A percentile compares a stretch with the other conserved stretches of the same genome.
These are phyloP conservation scores for Drosophila kikkawai DNA, from an alignment of 1,140 invertebrate species.

Conservation along the genomic window DNA sequence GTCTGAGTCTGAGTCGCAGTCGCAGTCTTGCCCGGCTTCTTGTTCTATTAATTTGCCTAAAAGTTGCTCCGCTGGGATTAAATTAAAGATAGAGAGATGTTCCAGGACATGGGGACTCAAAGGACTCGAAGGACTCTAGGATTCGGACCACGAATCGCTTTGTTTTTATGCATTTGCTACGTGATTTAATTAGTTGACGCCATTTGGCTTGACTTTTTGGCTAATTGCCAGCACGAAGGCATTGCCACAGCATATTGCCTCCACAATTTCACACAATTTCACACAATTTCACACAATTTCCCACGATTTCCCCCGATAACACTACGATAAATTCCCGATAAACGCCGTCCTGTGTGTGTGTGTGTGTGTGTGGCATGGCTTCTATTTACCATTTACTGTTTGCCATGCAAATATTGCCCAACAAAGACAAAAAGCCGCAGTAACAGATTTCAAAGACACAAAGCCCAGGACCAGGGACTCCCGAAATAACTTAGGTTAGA, in stretches of 20 bases:
- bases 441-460: conserved; percentile 30
- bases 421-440: conserved; percentile 23
- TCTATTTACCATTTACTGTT: conserved; percentile 31
- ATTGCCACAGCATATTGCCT: conserved; percentile 73
- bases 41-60: conserved; percentile 73
- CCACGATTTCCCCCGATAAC: conserved; percentile 8
- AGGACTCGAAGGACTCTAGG: not conserved
- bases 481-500: conserved; percentile 64
- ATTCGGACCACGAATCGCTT: conserved; percentile 46
- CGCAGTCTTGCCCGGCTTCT: conserved; percentile 7
- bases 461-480: conserved; percentile 12
- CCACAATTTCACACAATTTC: conserved; percentile 1
- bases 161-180: conserved; percentile 78
- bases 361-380: not conserved
- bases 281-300: not conserved
- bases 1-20: conserved; percentile 6
- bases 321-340: conserved; percentile 4
- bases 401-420: conserved; percentile 34
- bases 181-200: conserved; percentile 79
- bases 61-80: conserved; percentile 48
- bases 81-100: conserved; percentile 11
- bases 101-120: not conserved
- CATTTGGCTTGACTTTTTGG: conserved; percentile 57
- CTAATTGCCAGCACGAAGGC: conserved; percentile 55
- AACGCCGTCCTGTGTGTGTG: not conserved